A percentile compares a stretch with the other conserved stretches of the same genome.
These are phyloP conservation scores for Cichladusa arquata DNA, from an alignment of 2,113 vertebrate species.

Conservation along the genomic window DNA sequence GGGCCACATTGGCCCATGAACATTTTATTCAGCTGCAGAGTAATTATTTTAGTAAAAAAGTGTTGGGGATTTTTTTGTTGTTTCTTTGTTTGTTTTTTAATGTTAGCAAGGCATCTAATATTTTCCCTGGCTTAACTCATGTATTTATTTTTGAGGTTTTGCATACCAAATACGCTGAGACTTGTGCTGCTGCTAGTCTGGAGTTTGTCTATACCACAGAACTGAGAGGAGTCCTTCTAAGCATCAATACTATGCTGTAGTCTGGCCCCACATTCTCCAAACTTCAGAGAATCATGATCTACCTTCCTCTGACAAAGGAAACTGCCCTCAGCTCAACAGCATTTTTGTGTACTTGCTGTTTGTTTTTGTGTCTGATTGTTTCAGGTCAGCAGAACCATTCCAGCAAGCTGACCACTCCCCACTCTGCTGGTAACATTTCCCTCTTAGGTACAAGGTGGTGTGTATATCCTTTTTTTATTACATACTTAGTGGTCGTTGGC, in stretches of 20 bases:
- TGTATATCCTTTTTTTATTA: not conserved
- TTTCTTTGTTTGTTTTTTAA: not conserved
- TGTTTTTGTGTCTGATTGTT: not conserved
- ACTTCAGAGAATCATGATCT: not conserved
- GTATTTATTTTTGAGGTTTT: not conserved
- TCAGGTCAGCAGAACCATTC: slow-evolving; percentile 13
- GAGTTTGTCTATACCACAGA: not conserved
- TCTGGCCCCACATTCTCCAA: not conserved
- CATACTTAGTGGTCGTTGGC: not conserved
- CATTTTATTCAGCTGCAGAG: not conserved
- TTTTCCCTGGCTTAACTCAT: not conserved
- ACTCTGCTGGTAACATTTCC: not conserved
- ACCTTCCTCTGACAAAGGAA: not conserved
- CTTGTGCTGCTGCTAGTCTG: not conserved
- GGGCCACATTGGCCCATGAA: not conserved
- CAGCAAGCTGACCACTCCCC: not conserved
- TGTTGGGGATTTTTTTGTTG: not conserved
- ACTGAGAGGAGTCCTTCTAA: not conserved
- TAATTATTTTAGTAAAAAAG: not conserved
- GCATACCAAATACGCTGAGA: not conserved
- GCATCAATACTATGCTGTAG: not conserved
- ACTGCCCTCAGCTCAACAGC: not conserved
- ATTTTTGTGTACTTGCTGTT: slow-evolving; percentile 12
- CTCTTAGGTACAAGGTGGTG: not conserved
- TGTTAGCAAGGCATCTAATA: not conserved